phyloP scores from a whole-genome alignment of 2,797 vertebrate species.

The Cossypha caffra region DNA sequence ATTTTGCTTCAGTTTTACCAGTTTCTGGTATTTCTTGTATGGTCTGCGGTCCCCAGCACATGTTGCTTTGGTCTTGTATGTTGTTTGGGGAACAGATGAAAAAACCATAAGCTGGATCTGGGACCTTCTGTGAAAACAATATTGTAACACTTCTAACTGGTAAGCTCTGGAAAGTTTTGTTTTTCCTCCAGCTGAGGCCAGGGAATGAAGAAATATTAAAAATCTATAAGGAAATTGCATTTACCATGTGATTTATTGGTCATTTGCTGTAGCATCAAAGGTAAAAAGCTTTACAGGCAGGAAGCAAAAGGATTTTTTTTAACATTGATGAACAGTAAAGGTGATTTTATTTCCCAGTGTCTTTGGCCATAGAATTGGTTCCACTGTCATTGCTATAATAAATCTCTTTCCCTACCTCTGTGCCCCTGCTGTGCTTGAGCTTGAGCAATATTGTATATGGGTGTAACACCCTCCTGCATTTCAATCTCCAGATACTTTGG shows the following conservation, averaged over 20 bases:
- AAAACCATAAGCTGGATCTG: not conserved
- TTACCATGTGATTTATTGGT: slow-evolving; percentile 30
- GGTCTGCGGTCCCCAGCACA: not conserved
- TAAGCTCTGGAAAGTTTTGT: not conserved
- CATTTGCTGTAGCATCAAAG: not conserved
- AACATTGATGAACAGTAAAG: not conserved
- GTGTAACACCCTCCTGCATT: not conserved
- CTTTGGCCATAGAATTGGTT: slow-evolving; percentile 13
- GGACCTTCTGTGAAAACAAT: slow-evolving; percentile 6
- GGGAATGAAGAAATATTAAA: slow-evolving; percentile 47
- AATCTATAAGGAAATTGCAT: slow-evolving; percentile 29
- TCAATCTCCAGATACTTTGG: not conserved
- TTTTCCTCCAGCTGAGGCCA: not conserved
- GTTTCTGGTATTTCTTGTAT: not conserved
- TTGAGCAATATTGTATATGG: not conserved
- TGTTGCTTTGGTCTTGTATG: not conserved
- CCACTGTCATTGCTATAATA: slow-evolving; percentile 15
- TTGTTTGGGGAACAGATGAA: slow-evolving; percentile 1
- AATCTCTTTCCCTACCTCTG: not conserved
- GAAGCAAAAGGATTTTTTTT: not conserved
- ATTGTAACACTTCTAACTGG: not conserved
- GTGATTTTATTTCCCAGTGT: not conserved
- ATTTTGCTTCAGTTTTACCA: not conserved
- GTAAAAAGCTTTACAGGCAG: slow-evolving; percentile 7
- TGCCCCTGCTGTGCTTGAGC: not conserved